Base-by-base conservation (phyloP, 2,888 invertebrate genomes). In the Drosophila kambysellisi region DNA sequence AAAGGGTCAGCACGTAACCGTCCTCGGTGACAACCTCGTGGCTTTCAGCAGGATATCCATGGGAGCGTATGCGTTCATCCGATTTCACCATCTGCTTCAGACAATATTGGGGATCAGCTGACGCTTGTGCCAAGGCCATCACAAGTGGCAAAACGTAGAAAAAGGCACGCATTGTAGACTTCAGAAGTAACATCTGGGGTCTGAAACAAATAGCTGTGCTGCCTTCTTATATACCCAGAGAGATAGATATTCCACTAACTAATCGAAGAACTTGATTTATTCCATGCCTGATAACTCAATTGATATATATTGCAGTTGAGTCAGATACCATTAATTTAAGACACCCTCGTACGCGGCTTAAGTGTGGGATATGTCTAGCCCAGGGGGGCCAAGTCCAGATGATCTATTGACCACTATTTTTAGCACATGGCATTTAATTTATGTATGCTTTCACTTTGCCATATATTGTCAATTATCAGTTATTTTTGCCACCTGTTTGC, bases 1-100 rank as follows among this genome's bases (percentile, higher is more conserved):
- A 92, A 30, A 92, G 65, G 4, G 89, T 91, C 50, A 92, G 68
- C 30, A 88, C 69, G 56, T 92, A 92, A 50, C 92, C 92, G 72
- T 92, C 92, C 5, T 62, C 66, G n/a, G 92, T 92, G 54, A 77
- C 67, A 17, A 92, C 83, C 57, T 61, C 48, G 43, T 97, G 96
- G 0, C 95, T 94, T 92, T 97, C 97, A 0, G 95, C 94, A 0
- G 94, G 94, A 90, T 96, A 97, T 11, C 92, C 92, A 48, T 92
- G 82, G 12, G 78, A 48, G 95, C 65, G 64, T 53, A 91, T 91
- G 3, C 92, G 88, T n/a, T 90, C 89, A 46, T 89, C 84, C 75
- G 87, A 74, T n/a, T 43, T 62, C 6, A 70, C 29, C 61, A 87
- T 75, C 20, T 70, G 69, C 7, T 48, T 73, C 37, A 87, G 50